phyloP scores from a whole-genome alignment of 2,888 invertebrate species.

The Trissolcus brochymenae region DNA sequence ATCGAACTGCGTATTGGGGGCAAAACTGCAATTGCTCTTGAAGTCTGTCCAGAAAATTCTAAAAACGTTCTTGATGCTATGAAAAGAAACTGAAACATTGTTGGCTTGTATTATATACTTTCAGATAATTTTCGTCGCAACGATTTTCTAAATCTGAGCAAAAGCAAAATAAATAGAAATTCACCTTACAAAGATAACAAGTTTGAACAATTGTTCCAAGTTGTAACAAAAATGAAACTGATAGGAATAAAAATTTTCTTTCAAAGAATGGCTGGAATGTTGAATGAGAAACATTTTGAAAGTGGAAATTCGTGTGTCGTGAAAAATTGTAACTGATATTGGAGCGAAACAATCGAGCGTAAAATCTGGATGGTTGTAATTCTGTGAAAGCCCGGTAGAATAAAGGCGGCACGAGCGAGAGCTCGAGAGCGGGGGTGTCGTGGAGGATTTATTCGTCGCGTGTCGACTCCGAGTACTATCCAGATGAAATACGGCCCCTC shows the following conservation, averaged over 20 bases:
- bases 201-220: too few relatives aligned
- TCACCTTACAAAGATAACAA: too few relatives aligned
- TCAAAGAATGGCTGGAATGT: neutral
- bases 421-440: conserved; percentile 27
- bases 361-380: conserved; percentile 9
- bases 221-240: too few relatives aligned
- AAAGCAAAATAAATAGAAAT: too few relatives aligned
- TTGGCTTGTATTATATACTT: neutral
- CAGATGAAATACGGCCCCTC: conserved; percentile 29
- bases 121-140: too few relatives aligned
- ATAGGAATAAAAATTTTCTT: neutral
- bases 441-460: conserved; percentile 35
- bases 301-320: neutral
- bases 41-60: neutral
- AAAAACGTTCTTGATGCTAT: too few relatives aligned
- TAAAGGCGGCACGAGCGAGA: conserved; percentile 14
- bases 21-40: neutral
- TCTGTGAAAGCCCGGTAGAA: conserved; percentile 8
- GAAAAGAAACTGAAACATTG: neutral
- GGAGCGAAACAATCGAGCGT: conserved; percentile 18
- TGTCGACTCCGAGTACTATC: conserved; percentile 22
- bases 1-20: neutral
- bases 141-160: too few relatives aligned
- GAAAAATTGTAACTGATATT: conserved; percentile 24
- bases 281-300: neutral